A percentile compares a stretch with the other conserved stretches of the same genome.
These are phyloP conservation scores for Tridacna gigas DNA, from an alignment of 2,888 invertebrate species.

Conservation along the genomic window DNA sequence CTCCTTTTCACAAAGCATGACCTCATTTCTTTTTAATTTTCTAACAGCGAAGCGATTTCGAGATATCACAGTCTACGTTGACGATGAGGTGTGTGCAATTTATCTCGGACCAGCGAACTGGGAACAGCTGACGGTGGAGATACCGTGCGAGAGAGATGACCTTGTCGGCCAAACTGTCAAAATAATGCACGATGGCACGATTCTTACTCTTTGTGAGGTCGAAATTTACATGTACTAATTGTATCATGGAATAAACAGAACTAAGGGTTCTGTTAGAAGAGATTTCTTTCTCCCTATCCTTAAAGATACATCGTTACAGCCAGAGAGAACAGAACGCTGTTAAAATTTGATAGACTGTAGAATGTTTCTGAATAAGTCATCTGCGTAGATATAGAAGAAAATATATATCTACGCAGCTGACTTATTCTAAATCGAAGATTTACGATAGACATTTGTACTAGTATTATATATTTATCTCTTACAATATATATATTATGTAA, in stretches of 20 bases:
- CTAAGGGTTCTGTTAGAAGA: not conserved
- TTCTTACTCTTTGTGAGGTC: constrained; percentile 15
- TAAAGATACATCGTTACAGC: too few relatives aligned
- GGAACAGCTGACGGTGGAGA: constrained; percentile 14
- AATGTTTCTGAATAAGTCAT: too few relatives aligned
- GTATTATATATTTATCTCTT: too few relatives aligned
- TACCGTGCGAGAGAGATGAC: constrained; percentile 17
- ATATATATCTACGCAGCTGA: too few relatives aligned
- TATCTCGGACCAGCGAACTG: constrained; percentile 1
- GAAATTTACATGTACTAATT: constrained; percentile 4
- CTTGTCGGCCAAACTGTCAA: constrained; percentile 8
- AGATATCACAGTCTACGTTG: constrained; percentile 4
- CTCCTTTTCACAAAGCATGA: too few relatives aligned
- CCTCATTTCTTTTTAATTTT: not conserved
- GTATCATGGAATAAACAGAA: not conserved
- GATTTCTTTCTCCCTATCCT: too few relatives aligned
- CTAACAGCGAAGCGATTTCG: not conserved
- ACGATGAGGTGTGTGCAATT: constrained; percentile 4
- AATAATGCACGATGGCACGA: not conserved
- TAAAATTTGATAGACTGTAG: too few relatives aligned
- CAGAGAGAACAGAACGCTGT: too few relatives aligned
- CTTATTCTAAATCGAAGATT: too few relatives aligned
- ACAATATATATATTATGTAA: too few relatives aligned
- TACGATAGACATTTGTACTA: too few relatives aligned
- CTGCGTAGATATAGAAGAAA: too few relatives aligned